A percentile compares a stretch with the other conserved stretches of the same genome.
These are phyloP conservation scores for Caenorhabditis sp. DNA, from an alignment of 2,888 invertebrate genomes.

Conservation along the genomic window DNA sequence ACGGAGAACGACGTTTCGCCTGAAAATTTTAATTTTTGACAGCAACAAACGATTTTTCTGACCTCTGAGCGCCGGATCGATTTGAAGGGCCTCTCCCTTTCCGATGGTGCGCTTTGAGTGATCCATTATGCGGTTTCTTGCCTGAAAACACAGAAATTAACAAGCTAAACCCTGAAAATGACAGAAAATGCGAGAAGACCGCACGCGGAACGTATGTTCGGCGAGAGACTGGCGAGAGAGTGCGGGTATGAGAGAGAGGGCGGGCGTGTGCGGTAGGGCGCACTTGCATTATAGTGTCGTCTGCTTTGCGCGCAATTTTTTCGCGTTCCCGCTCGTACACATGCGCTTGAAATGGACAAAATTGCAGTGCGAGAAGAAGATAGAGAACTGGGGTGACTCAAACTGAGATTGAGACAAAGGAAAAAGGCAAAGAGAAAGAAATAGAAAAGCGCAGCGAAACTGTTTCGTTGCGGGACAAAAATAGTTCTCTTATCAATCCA, in stretches of 20 bases:
- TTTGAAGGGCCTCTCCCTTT: constrained; percentile 26
- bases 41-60: background rate
- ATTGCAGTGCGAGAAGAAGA: background rate
- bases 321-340: background rate
- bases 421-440: background rate
- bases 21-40: constrained; percentile 8
- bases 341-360: background rate
- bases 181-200: too few relatives aligned
- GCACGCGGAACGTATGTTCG: too few relatives aligned
- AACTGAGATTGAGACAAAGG: background rate
- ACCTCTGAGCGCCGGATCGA: constrained; percentile 40
- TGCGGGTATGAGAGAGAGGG: too few relatives aligned
- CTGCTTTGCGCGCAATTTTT: background rate
- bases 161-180: background rate
- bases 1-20: constrained; percentile 19
- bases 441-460: background rate
- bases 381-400: background rate
- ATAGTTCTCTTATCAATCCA: constrained; percentile 12
- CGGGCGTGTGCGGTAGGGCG: constrained; percentile 13
- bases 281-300: constrained; percentile 2
- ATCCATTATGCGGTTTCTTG: constrained; percentile 32
- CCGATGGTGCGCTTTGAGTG: constrained; percentile 12
- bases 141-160: constrained; percentile 22
- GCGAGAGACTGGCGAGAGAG: too few relatives aligned
- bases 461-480: background rate